A percentile compares a stretch with the other conserved stretches of the same genome.
These are phyloP conservation scores for Oncopeltus fasciatus DNA, from an alignment of 1,140 invertebrate genomes.

Conservation along the genomic window DNA sequence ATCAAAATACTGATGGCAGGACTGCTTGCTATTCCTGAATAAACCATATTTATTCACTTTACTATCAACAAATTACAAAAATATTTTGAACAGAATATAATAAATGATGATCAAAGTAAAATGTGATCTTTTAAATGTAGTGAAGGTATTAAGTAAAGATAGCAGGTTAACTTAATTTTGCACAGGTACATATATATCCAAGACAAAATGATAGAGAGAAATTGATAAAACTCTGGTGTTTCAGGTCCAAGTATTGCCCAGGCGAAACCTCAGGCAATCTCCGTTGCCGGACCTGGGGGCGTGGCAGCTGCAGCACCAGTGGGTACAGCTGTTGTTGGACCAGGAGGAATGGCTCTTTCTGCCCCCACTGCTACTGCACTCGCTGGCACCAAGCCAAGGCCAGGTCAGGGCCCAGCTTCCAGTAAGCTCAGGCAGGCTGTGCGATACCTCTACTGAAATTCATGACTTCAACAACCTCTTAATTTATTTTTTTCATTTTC, in stretches of 20 bases:
- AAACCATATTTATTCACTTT: too few relatives aligned
- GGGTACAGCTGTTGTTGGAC: conserved; percentile 33
- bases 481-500: background rate
- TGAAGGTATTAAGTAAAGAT: too few relatives aligned
- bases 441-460: background rate
- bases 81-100: too few relatives aligned
- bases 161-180: too few relatives aligned
- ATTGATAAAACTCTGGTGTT: background rate
- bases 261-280: conserved; percentile 32
- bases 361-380: conserved; percentile 34
- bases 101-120: too few relatives aligned
- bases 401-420: background rate
- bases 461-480: background rate
- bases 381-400: conserved; percentile 28
- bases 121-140: too few relatives aligned
- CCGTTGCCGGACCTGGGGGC: conserved; percentile 33
- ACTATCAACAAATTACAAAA: too few relatives aligned
- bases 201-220: too few relatives aligned
- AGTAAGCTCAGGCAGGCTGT: background rate
- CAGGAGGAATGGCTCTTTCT: conserved; percentile 32
- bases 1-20: background rate
- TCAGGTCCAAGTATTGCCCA: conserved; percentile 30
- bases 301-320: conserved; percentile 32
- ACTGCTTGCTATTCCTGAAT: too few relatives aligned
- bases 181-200: too few relatives aligned